phyloP scores from a whole-genome alignment of 2,113 vertebrate genomes.

The Nycticebus coucang region DNA sequence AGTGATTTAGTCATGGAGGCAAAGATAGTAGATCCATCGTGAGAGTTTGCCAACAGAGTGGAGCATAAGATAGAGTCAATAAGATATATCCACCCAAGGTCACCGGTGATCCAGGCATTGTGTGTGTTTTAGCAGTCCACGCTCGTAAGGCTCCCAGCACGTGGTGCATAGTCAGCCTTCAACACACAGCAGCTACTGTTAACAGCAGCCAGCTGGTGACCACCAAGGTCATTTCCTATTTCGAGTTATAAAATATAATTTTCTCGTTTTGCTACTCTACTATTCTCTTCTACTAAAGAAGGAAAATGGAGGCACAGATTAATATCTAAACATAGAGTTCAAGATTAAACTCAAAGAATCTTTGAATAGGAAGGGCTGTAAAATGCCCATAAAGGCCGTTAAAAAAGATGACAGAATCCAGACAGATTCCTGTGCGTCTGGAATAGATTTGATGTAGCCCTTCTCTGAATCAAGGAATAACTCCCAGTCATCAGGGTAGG shows the following conservation, averaged over 20 bases:
- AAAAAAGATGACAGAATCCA: background rate
- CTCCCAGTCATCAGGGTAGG: background rate
- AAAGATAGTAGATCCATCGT: background rate
- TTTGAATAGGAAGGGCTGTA: background rate
- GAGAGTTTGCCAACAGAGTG: background rate
- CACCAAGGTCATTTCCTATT: background rate
- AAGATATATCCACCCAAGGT: background rate
- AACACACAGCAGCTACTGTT: background rate
- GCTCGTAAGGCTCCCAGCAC: rapidly evolving
- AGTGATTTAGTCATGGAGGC: background rate
- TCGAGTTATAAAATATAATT: background rate
- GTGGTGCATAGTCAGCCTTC: background rate
- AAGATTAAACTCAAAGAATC: background rate
- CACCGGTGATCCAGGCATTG: background rate
- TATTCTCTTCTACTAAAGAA: background rate
- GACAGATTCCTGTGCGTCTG: background rate
- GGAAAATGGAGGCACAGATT: background rate
- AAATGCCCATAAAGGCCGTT: background rate
- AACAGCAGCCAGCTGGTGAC: background rate
- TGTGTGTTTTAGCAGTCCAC: background rate
- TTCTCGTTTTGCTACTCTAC: background rate
- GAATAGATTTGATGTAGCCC: background rate
- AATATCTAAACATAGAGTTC: background rate
- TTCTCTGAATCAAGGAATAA: background rate
- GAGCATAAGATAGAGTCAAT: background rate